Conservation (phyloP, 2,113 vertebrate species). For the Aspiorhynchus laticeps region DNA sequence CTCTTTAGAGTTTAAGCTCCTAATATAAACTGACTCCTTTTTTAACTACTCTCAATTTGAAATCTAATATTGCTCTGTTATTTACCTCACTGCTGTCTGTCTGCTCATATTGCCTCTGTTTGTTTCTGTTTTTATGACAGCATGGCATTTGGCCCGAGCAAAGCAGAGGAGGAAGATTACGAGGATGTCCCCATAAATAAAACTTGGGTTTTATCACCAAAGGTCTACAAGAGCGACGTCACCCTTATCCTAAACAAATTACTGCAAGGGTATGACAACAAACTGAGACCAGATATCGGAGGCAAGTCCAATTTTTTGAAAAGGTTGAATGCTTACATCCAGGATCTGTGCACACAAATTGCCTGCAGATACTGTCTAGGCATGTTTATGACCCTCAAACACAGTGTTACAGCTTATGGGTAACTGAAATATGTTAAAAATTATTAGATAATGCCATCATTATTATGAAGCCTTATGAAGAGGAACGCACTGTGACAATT, state of each 20-base stretch:
- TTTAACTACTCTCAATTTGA: neutral
- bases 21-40: neutral
- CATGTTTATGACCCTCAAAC: neutral
- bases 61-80: neutral
- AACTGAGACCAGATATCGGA: conserved; percentile 94
- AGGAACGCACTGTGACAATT: neutral
- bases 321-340: neutral
- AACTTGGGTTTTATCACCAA: conserved; percentile 96
- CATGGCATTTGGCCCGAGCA: conserved; percentile 78
- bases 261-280: conserved; percentile 94
- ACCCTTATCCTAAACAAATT: conserved; percentile 92
- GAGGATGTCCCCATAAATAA: conserved; percentile 92
- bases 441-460: neutral
- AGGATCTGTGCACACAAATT: neutral
- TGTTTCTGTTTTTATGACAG: conserved; percentile 58
- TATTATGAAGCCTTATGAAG: neutral
- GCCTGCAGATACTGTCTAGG: neutral
- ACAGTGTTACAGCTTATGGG: neutral
- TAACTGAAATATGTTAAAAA: conserved; percentile 8
- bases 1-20: neutral
- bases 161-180: conserved; percentile 92
- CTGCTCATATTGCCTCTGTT: neutral
- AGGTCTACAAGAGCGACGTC: conserved; percentile 94
- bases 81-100: neutral
- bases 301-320: conserved; percentile 72